Evolutionary conservation across 2,888 invertebrate genomes (phyloP).

Genomic region (Oegoconia quadripuncta): DNA sequence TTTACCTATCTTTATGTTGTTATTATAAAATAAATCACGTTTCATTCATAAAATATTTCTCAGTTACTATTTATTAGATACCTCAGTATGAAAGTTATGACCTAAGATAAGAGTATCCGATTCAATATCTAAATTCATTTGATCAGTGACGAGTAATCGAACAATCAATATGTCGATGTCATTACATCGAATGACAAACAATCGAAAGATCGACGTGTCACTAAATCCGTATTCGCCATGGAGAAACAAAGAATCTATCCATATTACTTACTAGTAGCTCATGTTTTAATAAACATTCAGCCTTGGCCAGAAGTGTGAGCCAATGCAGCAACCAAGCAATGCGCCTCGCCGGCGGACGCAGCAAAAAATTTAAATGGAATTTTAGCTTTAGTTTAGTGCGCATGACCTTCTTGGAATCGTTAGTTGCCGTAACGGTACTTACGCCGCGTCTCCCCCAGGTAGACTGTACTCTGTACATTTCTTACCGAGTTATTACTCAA

Average conservation of each 20-base stretch:
- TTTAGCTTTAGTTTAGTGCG: conserved; percentile 59
- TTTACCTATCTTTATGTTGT: no score
- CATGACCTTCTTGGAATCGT: conserved; percentile 74
- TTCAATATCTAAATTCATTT: no score
- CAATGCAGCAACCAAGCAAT: conserved; percentile 31
- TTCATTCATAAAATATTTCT: no score
- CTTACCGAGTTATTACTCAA: neutral
- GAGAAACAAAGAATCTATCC: neutral
- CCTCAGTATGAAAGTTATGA: no score
- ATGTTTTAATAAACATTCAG: conserved; percentile 23
- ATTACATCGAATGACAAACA: no score
- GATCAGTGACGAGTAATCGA: no score
- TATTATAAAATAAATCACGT: no score
- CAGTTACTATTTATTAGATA: no score
- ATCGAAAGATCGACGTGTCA: no score
- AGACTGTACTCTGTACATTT: conserved; percentile 30
- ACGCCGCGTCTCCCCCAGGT: conserved; percentile 53
- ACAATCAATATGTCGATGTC: no score
- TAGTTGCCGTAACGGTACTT: conserved; percentile 68
- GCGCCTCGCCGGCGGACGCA: conserved; percentile 29
- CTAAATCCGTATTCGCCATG: no score
- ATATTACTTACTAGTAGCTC: conserved; percentile 4
- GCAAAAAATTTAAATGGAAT: conserved; percentile 66
- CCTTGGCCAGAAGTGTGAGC: conserved; percentile 28
- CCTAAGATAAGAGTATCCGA: no score